A percentile compares a stretch with the other conserved stretches of the same genome.
Evolutionary conservation across 2,797 vertebrate genomes (phyloP).

Genomic region (Lemur catta): DNA sequence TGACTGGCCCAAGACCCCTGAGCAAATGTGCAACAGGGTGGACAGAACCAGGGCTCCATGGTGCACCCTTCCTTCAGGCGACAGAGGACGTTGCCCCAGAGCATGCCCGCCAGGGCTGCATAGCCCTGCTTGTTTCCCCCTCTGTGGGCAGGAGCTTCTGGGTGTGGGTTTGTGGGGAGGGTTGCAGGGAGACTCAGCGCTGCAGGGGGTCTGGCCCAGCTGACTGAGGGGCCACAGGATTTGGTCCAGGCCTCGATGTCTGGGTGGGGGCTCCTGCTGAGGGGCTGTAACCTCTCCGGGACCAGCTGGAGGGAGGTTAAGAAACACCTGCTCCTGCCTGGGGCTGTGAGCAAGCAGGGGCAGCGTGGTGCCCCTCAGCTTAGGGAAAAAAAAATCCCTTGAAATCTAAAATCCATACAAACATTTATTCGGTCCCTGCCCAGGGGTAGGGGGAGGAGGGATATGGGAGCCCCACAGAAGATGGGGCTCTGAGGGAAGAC

Average conservation of each 20-base stretch:
- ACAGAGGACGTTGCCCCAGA: not conserved
- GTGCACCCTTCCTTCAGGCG: not conserved
- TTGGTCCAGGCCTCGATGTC: not conserved
- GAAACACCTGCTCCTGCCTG: not conserved
- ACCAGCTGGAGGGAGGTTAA: not conserved
- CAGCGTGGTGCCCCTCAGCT: not conserved
- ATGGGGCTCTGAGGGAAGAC: not conserved
- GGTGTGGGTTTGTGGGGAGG: not conserved
- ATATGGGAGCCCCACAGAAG: not conserved
- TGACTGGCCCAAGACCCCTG: not conserved
- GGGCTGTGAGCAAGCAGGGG: not conserved
- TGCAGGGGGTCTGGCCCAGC: not conserved
- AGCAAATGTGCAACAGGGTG: not conserved
- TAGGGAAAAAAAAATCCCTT: not conserved
- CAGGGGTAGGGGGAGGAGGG: not conserved
- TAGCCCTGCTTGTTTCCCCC: not conserved
- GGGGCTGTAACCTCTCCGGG: not conserved
- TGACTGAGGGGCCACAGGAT: not conserved
- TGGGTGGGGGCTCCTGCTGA: not conserved
- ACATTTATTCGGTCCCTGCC: conserved; percentile 72
- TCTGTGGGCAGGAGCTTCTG: not conserved
- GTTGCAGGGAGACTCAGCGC: not conserved
- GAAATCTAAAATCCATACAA: conserved; percentile 71
- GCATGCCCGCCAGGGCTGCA: not conserved
- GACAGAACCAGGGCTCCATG: not conserved